Conservation (phyloP, 2,113 vertebrate genomes). For the Apteryx owenii region DNA sequence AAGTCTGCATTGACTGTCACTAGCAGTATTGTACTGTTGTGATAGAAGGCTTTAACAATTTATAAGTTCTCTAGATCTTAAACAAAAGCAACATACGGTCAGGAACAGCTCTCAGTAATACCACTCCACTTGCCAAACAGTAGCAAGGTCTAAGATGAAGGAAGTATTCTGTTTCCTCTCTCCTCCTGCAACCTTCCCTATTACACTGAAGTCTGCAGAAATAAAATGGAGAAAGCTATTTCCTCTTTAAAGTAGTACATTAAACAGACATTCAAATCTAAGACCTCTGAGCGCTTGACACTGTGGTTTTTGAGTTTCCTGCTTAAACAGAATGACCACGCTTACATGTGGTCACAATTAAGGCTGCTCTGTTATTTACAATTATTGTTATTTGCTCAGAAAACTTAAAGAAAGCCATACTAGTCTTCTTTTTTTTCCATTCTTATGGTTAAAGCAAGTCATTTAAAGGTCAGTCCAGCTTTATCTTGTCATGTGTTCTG, state of each 20-base stretch:
- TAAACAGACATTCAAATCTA: not conserved
- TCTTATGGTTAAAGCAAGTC: not conserved
- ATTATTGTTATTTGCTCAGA: not conserved
- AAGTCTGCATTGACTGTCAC: not conserved
- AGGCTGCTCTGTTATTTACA: not conserved
- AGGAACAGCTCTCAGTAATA: not conserved
- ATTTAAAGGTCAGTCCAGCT: not conserved
- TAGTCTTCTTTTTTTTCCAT: not conserved
- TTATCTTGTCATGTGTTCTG: not conserved
- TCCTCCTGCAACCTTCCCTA: not conserved
- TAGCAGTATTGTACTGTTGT: not conserved
- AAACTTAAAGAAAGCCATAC: not conserved
- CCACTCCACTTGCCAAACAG: not conserved
- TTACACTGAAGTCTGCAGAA: not conserved
- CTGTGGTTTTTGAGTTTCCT: not conserved
- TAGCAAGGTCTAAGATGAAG: not conserved
- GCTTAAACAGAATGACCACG: not conserved
- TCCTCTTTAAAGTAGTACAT: not conserved
- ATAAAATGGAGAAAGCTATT: not conserved
- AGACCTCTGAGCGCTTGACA: not conserved
- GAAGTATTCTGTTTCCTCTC: not conserved
- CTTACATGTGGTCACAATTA: not conserved
- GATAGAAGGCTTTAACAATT: not conserved
- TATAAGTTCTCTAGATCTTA: not conserved
- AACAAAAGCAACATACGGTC: not conserved